These are phyloP conservation scores for Serranus cabrilla DNA, from an alignment of 2,797 vertebrate species.

Conservation along the genomic window DNA sequence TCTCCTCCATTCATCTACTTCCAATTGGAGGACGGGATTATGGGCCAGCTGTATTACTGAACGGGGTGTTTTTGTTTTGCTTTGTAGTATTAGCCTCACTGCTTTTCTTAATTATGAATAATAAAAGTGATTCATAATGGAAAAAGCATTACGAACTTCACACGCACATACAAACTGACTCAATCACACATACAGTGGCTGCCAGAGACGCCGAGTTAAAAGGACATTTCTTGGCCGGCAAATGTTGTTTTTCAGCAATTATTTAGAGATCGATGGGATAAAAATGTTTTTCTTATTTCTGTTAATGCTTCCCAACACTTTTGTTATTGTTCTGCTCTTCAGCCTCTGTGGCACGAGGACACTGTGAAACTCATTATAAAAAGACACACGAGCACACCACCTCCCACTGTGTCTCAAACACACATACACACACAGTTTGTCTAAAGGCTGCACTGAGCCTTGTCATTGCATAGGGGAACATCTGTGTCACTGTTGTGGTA, in stretches of 20 bases:
- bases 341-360: slow-evolving; percentile 40
- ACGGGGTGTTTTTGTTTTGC: slow-evolving; percentile 60
- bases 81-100: slow-evolving; percentile 60
- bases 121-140: slow-evolving; percentile 81
- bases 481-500: slow-evolving; percentile 78
- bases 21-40: slow-evolving; percentile 61
- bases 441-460: slow-evolving; percentile 43
- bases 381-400: slow-evolving; percentile 41
- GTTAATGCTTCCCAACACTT: slow-evolving; percentile 70
- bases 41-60: slow-evolving; percentile 61
- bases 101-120: slow-evolving; percentile 80
- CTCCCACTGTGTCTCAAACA: slow-evolving; percentile 49
- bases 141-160: slow-evolving; percentile 73
- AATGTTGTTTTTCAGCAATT: slow-evolving; percentile 67
- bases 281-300: slow-evolving; percentile 73
- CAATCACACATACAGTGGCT: slow-evolving; percentile 52
- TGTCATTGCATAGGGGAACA: slow-evolving; percentile 63
- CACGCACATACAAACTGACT: slow-evolving; percentile 62
- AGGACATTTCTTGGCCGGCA: slow-evolving; percentile 72
- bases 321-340: slow-evolving; percentile 63
- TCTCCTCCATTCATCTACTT: slow-evolving; percentile 61
- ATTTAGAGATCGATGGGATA: slow-evolving; percentile 67
- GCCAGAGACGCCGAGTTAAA: slow-evolving; percentile 75
- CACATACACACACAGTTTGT: slow-evolving; percentile 47
- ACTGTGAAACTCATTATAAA: slow-evolving; percentile 45